These are phyloP conservation scores for Equus quagga DNA, from an alignment of 2,113 vertebrate species.

Conservation along the genomic window DNA sequence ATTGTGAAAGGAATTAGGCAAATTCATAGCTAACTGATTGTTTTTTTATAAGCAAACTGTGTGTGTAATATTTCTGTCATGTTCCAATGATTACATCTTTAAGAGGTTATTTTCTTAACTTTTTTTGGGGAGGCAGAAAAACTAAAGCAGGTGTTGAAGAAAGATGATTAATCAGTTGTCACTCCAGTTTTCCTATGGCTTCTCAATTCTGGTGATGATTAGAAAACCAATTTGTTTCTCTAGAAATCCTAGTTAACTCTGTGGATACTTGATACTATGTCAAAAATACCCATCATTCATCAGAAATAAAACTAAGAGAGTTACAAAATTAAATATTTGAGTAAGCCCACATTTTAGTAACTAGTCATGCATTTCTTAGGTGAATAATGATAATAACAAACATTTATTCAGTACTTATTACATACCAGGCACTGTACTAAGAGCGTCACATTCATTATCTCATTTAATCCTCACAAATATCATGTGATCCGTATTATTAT, in stretches of 20 bases:
- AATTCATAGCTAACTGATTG: background rate
- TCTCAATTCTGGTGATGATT: conserved; percentile 12
- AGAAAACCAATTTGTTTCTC: conserved; percentile 26
- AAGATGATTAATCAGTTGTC: background rate
- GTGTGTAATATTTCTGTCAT: background rate
- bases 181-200: background rate
- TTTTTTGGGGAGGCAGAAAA: background rate
- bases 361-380: background rate
- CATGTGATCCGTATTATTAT: background rate
- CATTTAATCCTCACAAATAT: conserved; percentile 18
- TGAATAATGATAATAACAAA: background rate
- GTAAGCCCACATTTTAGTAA: background rate
- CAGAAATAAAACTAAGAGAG: background rate
- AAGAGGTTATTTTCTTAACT: background rate
- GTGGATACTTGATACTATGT: background rate
- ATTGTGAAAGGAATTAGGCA: conserved; percentile 6
- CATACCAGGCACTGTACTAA: background rate
- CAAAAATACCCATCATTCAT: background rate
- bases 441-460: background rate
- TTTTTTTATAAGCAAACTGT: background rate
- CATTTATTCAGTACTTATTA: background rate
- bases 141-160: conserved; percentile 5
- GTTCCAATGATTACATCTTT: background rate
- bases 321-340: conserved; percentile 19
- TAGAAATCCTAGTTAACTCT: conserved; percentile 17